Evolutionary conservation across 2,113 vertebrate genomes (phyloP).

Genomic region (Centropus bengalensis): DNA sequence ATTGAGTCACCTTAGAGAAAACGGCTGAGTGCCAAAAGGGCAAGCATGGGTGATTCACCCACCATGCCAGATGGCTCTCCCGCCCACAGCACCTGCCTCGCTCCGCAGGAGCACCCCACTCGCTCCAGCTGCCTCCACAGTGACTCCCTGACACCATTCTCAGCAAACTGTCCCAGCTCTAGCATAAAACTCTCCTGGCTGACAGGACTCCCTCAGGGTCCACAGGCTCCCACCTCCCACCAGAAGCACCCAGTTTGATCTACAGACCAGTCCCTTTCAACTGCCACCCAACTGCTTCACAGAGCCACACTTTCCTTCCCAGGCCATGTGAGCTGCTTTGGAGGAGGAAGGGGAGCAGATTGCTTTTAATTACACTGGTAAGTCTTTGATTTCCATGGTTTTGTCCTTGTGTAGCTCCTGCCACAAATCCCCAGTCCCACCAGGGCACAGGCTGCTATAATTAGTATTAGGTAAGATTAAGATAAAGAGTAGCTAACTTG

Average conservation of each 20-base stretch:
- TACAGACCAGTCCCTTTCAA: neutral
- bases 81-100: accelerated
- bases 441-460: neutral
- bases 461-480: neutral
- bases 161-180: neutral
- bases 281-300: accelerated
- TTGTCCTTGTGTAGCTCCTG: neutral
- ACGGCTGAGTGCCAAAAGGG: neutral
- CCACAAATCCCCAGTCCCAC: neutral
- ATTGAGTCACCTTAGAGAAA: neutral
- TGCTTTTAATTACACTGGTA: neutral
- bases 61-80: accelerated
- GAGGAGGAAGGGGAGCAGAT: neutral
- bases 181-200: accelerated
- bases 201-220: neutral
- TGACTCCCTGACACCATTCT: neutral
- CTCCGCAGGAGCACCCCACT: neutral
- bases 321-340: neutral
- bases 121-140: accelerated
- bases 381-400: neutral
- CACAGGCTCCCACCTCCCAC: accelerated
- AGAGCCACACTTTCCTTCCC: neutral
- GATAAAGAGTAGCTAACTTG: neutral
- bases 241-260: accelerated
- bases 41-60: accelerated